phyloP scores from a whole-genome alignment of 2,888 invertebrate species.

The Caenorhabditis sp. region DNA sequence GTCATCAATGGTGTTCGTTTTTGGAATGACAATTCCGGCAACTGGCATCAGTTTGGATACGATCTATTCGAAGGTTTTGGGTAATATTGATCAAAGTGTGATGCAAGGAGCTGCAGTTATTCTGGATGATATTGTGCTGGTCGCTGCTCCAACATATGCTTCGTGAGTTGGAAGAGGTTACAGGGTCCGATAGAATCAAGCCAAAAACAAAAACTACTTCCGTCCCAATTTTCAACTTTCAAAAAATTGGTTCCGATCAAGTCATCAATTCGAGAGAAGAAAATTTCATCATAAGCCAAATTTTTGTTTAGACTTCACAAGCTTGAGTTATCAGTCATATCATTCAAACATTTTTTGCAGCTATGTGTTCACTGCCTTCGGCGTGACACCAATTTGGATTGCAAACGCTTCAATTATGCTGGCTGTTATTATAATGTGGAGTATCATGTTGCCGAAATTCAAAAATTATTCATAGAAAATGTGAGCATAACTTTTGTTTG shows the following conservation, averaged over 20 bases:
- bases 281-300: too few relatives aligned
- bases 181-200: too few relatives aligned
- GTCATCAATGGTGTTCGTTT: conserved; percentile 44
- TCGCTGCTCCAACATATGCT: conserved; percentile 42
- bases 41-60: conserved; percentile 36
- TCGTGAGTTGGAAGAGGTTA: conserved; percentile 26
- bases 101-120: conserved; percentile 43
- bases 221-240: too few relatives aligned
- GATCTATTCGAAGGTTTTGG: conserved; percentile 42
- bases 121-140: conserved; percentile 37
- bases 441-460: conserved; percentile 30
- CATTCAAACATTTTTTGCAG: conserved; percentile 16
- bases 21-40: conserved; percentile 38
- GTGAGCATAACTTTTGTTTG: too few relatives aligned
- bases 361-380: conserved; percentile 36
- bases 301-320: too few relatives aligned
- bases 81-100: conserved; percentile 45
- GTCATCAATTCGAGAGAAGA: too few relatives aligned
- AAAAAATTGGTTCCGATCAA: too few relatives aligned
- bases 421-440: conserved; percentile 28
- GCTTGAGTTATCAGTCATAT: background rate
- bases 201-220: too few relatives aligned
- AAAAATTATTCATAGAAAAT: conserved; percentile 19
- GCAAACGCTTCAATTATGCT: conserved; percentile 38
- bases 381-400: conserved; percentile 43